A percentile compares a stretch with the other conserved stretches of the same genome.
These are phyloP conservation scores for Montipora foliosa DNA, from an alignment of 64 coral and sea anemone genomes.

Conservation along the genomic window DNA sequence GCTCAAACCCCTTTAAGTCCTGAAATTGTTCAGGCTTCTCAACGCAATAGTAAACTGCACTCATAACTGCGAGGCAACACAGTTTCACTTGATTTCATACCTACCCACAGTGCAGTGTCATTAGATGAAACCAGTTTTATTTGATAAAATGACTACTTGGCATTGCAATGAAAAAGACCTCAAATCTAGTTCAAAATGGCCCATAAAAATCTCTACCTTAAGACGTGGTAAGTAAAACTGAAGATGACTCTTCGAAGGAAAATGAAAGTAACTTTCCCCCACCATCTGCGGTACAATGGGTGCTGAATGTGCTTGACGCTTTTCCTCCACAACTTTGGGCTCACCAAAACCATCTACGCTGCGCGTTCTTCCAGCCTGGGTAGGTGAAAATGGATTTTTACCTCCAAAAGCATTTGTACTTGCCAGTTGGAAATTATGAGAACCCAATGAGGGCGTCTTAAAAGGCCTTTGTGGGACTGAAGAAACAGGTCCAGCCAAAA, in stretches of 20 bases:
- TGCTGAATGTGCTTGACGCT: slow-evolving; percentile 44
- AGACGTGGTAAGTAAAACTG: slow-evolving; percentile 65
- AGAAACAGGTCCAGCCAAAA: background rate
- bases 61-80: too few relatives aligned
- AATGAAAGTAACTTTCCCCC: slow-evolving; percentile 2
- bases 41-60: too few relatives aligned
- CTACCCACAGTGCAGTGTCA: too few relatives aligned
- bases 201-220: slow-evolving; percentile 20
- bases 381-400: slow-evolving; percentile 22
- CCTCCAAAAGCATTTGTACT: background rate
- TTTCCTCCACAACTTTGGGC: background rate
- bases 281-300: slow-evolving; percentile 17
- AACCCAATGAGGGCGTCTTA: background rate
- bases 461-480: background rate
- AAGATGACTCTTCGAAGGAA: slow-evolving; percentile 20
- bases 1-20: too few relatives aligned
- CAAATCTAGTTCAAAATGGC: background rate
- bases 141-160: too few relatives aligned
- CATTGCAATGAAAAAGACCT: background rate
- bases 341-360: background rate
- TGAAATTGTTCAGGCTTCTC: too few relatives aligned
- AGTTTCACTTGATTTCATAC: too few relatives aligned
- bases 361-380: background rate
- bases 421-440: slow-evolving; percentile 21
- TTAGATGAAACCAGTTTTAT: too few relatives aligned